Evolutionary conservation across 1,140 invertebrate species (phyloP).

Genomic region (Panonychus citri): DNA sequence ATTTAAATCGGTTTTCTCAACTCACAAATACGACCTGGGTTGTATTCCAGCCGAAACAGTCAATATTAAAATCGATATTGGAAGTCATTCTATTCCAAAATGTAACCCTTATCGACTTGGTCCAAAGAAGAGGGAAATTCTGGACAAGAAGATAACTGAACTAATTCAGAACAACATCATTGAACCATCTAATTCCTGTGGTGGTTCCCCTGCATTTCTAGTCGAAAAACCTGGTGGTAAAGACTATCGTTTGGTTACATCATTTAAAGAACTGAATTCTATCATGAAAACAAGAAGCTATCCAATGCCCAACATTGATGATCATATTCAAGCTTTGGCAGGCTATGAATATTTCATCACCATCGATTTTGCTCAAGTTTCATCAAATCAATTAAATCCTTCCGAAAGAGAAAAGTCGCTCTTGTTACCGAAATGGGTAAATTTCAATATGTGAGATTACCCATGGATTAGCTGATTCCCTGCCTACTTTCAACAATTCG

Average conservation of each 20-base stretch:
- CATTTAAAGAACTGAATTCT: neutral
- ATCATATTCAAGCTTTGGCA: neutral
- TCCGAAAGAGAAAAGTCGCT: conserved; percentile 10
- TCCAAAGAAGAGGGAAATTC: too few species aligned
- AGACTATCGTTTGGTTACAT: neutral
- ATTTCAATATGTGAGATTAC: conserved; percentile 11
- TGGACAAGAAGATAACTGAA: neutral
- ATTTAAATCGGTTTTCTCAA: too few species aligned
- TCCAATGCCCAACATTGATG: neutral
- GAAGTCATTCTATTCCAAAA: too few species aligned
- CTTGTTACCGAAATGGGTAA: conserved; percentile 18
- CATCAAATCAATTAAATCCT: neutral
- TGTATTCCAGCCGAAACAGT: too few species aligned
- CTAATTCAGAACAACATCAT: neutral
- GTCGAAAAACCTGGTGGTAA: neutral
- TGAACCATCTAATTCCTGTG: neutral
- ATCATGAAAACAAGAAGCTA: neutral
- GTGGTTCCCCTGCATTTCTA: neutral
- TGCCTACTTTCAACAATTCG: conserved; percentile 18
- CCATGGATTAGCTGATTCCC: conserved; percentile 11
- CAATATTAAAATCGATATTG: too few species aligned
- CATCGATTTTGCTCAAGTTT: neutral
- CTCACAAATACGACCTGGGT: too few species aligned
- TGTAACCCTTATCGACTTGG: too few species aligned
- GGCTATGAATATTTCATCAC: neutral